Evolutionary conservation across 2,888 invertebrate species (phyloP), one percentile per base, ranked within the genome.

Genomic region (Drosophila antonietae): DNA sequence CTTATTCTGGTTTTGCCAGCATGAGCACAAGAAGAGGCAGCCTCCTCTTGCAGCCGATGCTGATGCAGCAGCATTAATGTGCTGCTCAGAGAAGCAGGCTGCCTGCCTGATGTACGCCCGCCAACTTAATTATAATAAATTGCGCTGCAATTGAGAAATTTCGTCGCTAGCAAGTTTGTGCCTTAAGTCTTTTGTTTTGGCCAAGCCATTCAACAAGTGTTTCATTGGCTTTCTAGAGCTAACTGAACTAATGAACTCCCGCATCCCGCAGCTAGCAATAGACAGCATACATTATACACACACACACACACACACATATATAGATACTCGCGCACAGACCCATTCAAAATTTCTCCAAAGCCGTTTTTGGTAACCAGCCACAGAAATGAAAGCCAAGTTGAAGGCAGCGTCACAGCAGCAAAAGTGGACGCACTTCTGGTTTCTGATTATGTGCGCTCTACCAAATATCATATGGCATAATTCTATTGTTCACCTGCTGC

Each of bases 361-460:
- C 86, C 76, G 83, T 80, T 89, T 86, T 86, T 86, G 85, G 85
- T 86, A 74, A 81, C 70, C 84, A 78, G 70, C 70, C 33, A 44
- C 3, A 87, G 85, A 89, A 89, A 89, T 87, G 87, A 85, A 89
- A 85, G 88, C 88, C 82, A 78, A 78, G 66, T 52, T 46, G 64
- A 58, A 51, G 62, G 62, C 68, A 51, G 58, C 37, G 39, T 61
- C 67, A 62, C 70, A 73, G 69, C 83, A 61, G 74, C 83, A 61
- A 75, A 73, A 80, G 85, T 78, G 69, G 84, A 73, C 66, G 82
- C 74, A 81, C 87, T 82, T 80, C 85, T 80, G 77, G 67, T 86
- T 72, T 74, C 55, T 81, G 73, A 78, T 88, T 63, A 73, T 80
- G 73, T 73, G 73, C 76, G 73, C 80, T 52, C 80, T 46, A 53